Base-by-base conservation (phyloP, 2,888 invertebrate species). In the Epistrophe eligans region DNA sequence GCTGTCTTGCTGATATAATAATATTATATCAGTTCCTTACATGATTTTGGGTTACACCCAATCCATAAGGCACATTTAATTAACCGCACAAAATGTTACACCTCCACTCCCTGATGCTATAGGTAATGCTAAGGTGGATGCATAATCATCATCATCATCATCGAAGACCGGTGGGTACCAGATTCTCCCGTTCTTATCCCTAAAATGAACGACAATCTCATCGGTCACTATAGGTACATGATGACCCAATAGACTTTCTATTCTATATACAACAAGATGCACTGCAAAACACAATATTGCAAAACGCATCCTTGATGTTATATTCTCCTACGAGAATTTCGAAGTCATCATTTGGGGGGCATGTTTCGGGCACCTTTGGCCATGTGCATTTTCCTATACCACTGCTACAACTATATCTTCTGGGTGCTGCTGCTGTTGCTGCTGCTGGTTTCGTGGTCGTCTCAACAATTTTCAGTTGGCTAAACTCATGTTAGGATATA, bases 1-100 rank as follows among this genome's bases (percentile, higher is more conserved):
- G 1, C 10, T 13, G 13, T 24, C 19, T 32, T 48, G 32, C 64
- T 8, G 40, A 71, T 77, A 35, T 35, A 76, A 67, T 67, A 73
- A 71, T 70, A 79, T 82, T 71, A 82, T 79, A 80, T 84, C 71
- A 80, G 79, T 70, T 66, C 55, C 72, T 15, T 62, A 87, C 85
- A 89, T 79, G 80, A 77, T 81, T 79, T 87, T 76, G 87, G 84
- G 87, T 87, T 87, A 79, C 85, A 87, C 88, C 88, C 79, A 85
- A 88, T 88, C 88, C 82, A 89, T 88, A 88, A 88, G 87, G 88
- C 87, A 79, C 88, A 87, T 81, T 89, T 89, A 89, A 89, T 89
- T 89, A 89, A 89, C 85, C 88, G 77, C 88, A 88, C 80, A 80
- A 58, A 79, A 87, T 87, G 79, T 87, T 83, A 48, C 77, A 76